Base-by-base conservation (phyloP, 2,797 vertebrate species). In the Tangara arthus region DNA sequence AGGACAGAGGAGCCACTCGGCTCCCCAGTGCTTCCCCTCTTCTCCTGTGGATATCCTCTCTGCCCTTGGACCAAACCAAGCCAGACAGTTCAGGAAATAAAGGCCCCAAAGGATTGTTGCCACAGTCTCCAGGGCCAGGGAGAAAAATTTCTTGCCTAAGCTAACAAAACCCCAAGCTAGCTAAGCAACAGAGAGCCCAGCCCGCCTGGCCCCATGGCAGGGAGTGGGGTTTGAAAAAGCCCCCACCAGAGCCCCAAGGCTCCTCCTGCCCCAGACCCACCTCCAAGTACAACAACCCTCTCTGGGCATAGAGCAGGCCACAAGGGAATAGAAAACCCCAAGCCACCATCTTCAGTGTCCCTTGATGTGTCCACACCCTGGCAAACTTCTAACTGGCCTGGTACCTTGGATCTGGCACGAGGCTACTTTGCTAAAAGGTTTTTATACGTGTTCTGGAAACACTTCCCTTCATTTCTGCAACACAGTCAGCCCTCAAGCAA, bases 1-100 rank as follows among this genome's bases (percentile, higher is more conserved):
- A 6, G 26, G 35, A 19, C 3, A 8, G 57, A 28, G 12, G 17
- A 59, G 17, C 57, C 3, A 1, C 57, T 39, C 0, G 0, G 17
- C 26, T 69, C 44, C 20, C 32, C 9, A 2, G 8, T 5, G 1
- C 5, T 20, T 20, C 8, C 55, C 15, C 5, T 1, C 37, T 37
- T 44, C 27, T 32, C 22, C 27, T 1, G 0, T 27, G 2, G 0
- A 6, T 4, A 7, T 32, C 11, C 39, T 44, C 37, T 44, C 47
- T 70, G 65, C 4, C 14, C 27, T 32, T 2, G 0, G n/a, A 35
- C 39, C 12, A 59, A 42, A 26, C n/a, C 27, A 52, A 52, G 27
- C 14, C 27, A 42, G 42, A 17, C 46, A 44, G 17, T 3, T n/a
- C 47, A 37, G 39, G 39, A 15, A 15, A 6, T 3, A 12, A 53